Base-by-base conservation (phyloP, 2,113 vertebrate genomes). In the Opisthocomus hoazin region DNA sequence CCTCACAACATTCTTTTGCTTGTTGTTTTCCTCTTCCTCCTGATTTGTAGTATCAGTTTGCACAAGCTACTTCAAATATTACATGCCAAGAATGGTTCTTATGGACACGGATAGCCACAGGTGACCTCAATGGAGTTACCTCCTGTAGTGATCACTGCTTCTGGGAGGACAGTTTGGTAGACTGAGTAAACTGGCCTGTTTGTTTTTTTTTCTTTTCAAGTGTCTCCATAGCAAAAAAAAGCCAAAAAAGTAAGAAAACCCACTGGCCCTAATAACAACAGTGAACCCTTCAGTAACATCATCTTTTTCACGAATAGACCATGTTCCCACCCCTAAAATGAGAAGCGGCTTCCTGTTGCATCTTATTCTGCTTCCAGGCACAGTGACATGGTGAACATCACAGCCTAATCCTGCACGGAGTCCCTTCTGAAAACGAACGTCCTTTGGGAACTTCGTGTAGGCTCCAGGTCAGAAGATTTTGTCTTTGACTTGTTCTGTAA, bases 401-500 rank as follows among this genome's bases (percentile, higher is more conserved):
- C 39, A 81, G 27, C 18, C 46, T 71, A 58, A 14, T 13, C 68
- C 79, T 78, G 26, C 50, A 22, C 0, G 0, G 39, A 65, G 10
- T 2, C 16, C 46, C 27, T 87, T 46, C 26, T 19, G 64, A 29
- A 89, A 84, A 36, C 2, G 2, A 84, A 84, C 2, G 17, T 76
- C 87, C 56, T 73, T 27, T 65, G 87, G 54, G 91, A 93, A 73
- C 13, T 57, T 41, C 23, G 21, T n/a, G 61, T 0, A 82, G 48
- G 68, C 77, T 84, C 61, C 84, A 93, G 91, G 91, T 93, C 91
- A 87, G 84, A 70, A 84, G 69, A 84, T 80, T 96, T 85, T 89
- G 57, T 76, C 84, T 93, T 58, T 85, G 63, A 85, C 74, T 83
- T 69, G 32, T 66, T 91, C 85, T 84, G 24, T 69, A 94, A 87